These are phyloP conservation scores for Cirrhinus molitorella DNA, from an alignment of 2,797 vertebrate genomes.

Conservation along the genomic window DNA sequence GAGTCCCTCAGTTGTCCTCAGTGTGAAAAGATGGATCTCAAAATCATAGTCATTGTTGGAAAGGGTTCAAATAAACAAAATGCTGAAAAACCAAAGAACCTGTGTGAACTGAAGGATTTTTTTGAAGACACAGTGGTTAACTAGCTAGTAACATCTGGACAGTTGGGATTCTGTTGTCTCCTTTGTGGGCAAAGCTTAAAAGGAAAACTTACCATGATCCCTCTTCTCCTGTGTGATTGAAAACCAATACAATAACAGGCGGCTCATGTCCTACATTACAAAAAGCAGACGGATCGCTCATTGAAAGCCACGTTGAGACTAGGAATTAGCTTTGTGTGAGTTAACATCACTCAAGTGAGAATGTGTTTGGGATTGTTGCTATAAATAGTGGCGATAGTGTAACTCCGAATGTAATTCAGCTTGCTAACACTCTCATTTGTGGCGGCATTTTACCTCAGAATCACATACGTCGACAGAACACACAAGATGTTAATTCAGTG, in stretches of 20 bases:
- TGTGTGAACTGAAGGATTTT: too few species aligned
- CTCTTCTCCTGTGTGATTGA: constrained; percentile 36
- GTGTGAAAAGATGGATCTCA: too few species aligned
- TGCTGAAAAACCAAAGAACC: too few species aligned
- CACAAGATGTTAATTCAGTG: constrained; percentile 54
- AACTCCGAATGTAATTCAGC: constrained; percentile 42
- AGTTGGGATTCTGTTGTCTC: constrained; percentile 13
- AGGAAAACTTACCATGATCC: constrained; percentile 35
- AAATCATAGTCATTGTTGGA: too few species aligned
- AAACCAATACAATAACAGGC: constrained; percentile 21
- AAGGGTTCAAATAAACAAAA: too few species aligned
- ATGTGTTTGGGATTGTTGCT: constrained; percentile 24
- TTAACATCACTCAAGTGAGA: constrained; percentile 30
- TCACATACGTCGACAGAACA: constrained; percentile 42
- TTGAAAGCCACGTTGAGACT: constrained; percentile 14
- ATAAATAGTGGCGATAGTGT: constrained; percentile 52
- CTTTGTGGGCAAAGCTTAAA: constrained; percentile 44
- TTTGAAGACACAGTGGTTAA: constrained; percentile 13
- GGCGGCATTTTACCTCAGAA: constrained; percentile 29
- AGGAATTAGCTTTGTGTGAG: constrained; percentile 28
- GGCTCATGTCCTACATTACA: constrained; percentile 48
- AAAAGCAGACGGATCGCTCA: constrained; percentile 29
- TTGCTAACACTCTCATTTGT: constrained; percentile 33
- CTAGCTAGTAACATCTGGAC: constrained; percentile 39
- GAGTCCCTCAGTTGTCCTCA: too few species aligned